These are phyloP conservation scores for Siniperca chuatsi DNA, from an alignment of 2,113 vertebrate species.

Conservation along the genomic window DNA sequence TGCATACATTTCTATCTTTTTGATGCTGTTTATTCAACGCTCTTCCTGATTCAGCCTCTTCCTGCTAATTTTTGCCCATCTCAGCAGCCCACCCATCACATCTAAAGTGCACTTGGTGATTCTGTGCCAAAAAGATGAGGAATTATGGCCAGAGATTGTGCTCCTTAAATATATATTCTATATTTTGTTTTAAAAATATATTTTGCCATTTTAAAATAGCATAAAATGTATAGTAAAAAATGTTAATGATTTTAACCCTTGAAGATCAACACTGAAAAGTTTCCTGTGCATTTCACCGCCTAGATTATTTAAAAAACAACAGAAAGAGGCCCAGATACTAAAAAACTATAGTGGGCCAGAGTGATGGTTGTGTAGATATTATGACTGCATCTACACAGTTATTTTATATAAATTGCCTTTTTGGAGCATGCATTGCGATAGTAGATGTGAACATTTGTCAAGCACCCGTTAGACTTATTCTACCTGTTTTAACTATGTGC, in stretches of 20 bases:
- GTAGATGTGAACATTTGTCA: not conserved
- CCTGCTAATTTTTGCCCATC: not conserved
- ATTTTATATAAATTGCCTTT: not conserved
- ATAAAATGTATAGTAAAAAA: too few relatives aligned
- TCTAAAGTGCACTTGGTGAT: not conserved
- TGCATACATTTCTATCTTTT: not conserved
- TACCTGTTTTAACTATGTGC: not conserved
- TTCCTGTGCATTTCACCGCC: not conserved
- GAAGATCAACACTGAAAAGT: not conserved
- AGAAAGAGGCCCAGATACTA: not conserved
- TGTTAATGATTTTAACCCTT: not conserved
- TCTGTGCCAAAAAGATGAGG: not conserved
- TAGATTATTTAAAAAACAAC: not conserved
- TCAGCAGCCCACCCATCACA: not conserved
- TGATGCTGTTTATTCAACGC: not conserved
- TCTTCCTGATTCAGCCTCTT: not conserved
- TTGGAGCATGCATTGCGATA: not conserved
- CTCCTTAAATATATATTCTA: not conserved
- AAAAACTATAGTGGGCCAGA: not conserved
- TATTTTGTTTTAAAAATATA: not conserved
- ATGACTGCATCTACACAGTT: not conserved
- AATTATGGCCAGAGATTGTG: not conserved
- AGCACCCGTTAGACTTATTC: not conserved
- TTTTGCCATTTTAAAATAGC: not conserved
- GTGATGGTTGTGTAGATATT: not conserved